Conservation (phyloP, 2,797 vertebrate species). For the Lithobates pipiens region DNA sequence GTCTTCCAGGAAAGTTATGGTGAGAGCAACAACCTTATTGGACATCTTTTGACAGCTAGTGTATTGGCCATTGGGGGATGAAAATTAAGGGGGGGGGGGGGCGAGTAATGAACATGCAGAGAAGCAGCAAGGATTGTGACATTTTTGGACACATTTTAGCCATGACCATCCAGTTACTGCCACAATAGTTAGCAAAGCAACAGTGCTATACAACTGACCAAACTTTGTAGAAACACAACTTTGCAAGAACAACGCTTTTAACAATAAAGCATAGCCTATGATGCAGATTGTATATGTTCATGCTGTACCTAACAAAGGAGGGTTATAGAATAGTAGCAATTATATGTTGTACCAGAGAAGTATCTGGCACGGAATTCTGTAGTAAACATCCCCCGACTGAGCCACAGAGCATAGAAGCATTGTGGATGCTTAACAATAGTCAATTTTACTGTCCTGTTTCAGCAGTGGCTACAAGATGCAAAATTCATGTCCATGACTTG, state of each 20-base stretch:
- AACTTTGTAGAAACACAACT: not conserved
- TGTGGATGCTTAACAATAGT: not conserved
- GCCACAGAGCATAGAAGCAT: not conserved
- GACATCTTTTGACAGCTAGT: too few species aligned
- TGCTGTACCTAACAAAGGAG: not conserved
- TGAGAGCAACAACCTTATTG: too few species aligned
- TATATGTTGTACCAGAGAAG: not conserved
- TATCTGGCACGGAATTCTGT: not conserved
- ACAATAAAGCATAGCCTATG: not conserved
- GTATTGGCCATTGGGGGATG: too few species aligned
- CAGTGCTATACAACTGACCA: not conserved
- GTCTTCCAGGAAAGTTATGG: too few species aligned
- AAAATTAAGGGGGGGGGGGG: too few species aligned
- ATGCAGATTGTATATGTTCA: not conserved
- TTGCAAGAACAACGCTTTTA: not conserved
- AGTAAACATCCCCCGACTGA: not conserved
- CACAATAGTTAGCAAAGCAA: not conserved
- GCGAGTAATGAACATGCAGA: not conserved
- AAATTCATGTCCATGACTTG: conserved; percentile 13
- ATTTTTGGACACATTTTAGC: not conserved
- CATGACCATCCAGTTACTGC: not conserved
- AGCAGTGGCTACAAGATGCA: conserved; percentile 5
- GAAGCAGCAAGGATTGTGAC: not conserved
- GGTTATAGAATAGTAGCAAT: not conserved
- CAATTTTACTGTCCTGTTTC: not conserved